Base-by-base conservation (phyloP, 2,797 vertebrate genomes). In the Poecilia velifera region DNA sequence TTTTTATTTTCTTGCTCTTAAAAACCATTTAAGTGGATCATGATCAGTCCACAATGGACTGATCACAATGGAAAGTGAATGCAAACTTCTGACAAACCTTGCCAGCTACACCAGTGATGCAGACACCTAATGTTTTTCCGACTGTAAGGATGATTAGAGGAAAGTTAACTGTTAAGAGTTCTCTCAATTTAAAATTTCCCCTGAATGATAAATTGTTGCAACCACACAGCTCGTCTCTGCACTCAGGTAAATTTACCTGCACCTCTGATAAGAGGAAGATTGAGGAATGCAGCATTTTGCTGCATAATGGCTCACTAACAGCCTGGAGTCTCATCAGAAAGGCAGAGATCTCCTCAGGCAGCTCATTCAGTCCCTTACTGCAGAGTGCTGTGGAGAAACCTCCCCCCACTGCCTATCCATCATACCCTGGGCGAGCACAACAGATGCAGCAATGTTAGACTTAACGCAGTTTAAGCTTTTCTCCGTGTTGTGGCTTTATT, bases 401-500 rank as follows among this genome's bases (percentile, higher is more conserved):
- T 85, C 77, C 73, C 81, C 74, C 36, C 64, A 77, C 86, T 80
- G 71, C 84, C 77, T 81, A 83, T 93, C 92, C 87, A 90, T 92
- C 90, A 89, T 78, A 78, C 47, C 82, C 74, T 31, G 10, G 87
- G 83, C 53, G 73, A 91, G 83, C 75, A 84, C 78, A 83, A 77
- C 83, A 84, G 39, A 79, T 79, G 59, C 78, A 76, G 87, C 84
- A 87, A 88, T 86, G 83, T 83, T 73, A 82, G 78, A 82, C 72
- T 70, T 89, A 87, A 90, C 79, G 55, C 82, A 80, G 84, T 91
- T 89, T 82, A 79, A 75, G 76, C 85, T 85, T 85, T 84, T 90
- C 87, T 90, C 85, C 81, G 1, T 87, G 87, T 89, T 88, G 87
- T 84, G 79, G 79, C 77, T 87, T 90, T 90, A 92, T 92, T 80